Percentiles rank a stretch among this genome's conserved stretches.
These are phyloP conservation scores for Volucella zonaria DNA, from an alignment of 2,888 invertebrate genomes.

Conservation along the genomic window DNA sequence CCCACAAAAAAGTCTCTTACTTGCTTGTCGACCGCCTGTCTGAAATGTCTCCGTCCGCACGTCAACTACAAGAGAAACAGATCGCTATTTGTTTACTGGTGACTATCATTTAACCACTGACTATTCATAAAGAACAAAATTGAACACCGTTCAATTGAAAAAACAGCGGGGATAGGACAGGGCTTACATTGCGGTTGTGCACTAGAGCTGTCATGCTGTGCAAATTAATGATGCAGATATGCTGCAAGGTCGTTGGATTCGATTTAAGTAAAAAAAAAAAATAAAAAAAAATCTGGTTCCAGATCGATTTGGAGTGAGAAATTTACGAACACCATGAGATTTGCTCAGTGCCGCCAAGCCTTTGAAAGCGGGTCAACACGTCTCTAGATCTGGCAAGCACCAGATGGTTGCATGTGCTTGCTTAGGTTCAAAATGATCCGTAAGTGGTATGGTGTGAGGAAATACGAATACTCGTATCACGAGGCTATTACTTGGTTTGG, in stretches of 20 bases:
- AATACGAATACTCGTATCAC: not conserved
- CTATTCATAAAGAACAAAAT: constrained; percentile 25
- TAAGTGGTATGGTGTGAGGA: constrained; percentile 12
- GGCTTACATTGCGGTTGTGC: constrained; percentile 31
- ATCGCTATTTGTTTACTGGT: constrained; percentile 29
- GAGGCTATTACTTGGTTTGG: constrained; percentile 26
- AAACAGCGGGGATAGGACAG: not conserved
- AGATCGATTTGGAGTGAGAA: constrained; percentile 5
- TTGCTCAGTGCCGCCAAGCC: constrained; percentile 20
- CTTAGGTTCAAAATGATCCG: not conserved
- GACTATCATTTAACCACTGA: constrained; percentile 46
- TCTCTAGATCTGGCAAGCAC: constrained; percentile 16
- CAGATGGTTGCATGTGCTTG: constrained; percentile 34
- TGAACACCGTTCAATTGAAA: constrained; percentile 9
- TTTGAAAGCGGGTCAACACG: constrained; percentile 50
- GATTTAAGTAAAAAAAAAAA: constrained; percentile 9
- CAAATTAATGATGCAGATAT: constrained; percentile 51
- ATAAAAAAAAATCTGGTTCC: constrained; percentile 15
- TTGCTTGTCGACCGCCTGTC: constrained; percentile 49
- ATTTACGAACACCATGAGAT: constrained; percentile 13
- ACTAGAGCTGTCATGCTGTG: constrained; percentile 40
- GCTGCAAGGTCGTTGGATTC: constrained; percentile 48
- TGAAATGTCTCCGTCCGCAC: constrained; percentile 31
- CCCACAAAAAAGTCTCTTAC: constrained; percentile 28
- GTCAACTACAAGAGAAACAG: constrained; percentile 37